phyloP scores from a whole-genome alignment of 1,140 invertebrate genomes.

The Aphidius ervi region DNA sequence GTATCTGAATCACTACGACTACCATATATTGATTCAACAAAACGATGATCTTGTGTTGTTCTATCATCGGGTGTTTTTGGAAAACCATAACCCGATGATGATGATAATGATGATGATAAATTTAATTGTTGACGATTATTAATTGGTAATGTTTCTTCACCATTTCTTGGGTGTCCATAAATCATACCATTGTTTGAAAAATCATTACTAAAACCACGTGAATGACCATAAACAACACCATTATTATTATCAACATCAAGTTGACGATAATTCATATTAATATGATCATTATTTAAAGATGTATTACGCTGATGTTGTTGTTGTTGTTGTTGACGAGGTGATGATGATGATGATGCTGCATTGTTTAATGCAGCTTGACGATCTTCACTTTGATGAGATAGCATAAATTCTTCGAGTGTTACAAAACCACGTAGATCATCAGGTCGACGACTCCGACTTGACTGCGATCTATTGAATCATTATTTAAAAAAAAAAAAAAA shows the following conservation, averaged over 20 bases:
- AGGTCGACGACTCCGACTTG: conserved; percentile 27
- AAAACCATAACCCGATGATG: no score
- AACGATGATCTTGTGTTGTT: no score
- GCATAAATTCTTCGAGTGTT: conserved; percentile 72
- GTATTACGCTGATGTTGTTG: conserved; percentile 18
- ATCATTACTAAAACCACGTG: conserved; percentile 15
- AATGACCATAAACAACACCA: conserved; percentile 18
- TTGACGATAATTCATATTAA: conserved; percentile 37
- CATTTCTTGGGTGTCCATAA: conserved; percentile 31
- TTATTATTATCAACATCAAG: conserved; percentile 25
- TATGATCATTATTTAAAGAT: conserved; percentile 37
- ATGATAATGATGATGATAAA: no score
- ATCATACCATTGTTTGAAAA: conserved; percentile 30
- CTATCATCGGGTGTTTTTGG: no score
- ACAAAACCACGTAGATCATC: conserved; percentile 55
- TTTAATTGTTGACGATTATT: not conserved
- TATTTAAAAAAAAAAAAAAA: not conserved
- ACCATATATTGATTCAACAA: no score
- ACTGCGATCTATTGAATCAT: conserved; percentile 18
- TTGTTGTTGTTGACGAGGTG: no score
- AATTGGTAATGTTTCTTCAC: conserved; percentile 27
- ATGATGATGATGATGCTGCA: conserved; percentile 23
- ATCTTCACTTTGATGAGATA: conserved; percentile 67
- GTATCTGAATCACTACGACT: no score
- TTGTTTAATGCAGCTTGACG: conserved; percentile 35